phyloP scores from a whole-genome alignment of 1,140 invertebrate species.

The Drosophila navojoa region DNA sequence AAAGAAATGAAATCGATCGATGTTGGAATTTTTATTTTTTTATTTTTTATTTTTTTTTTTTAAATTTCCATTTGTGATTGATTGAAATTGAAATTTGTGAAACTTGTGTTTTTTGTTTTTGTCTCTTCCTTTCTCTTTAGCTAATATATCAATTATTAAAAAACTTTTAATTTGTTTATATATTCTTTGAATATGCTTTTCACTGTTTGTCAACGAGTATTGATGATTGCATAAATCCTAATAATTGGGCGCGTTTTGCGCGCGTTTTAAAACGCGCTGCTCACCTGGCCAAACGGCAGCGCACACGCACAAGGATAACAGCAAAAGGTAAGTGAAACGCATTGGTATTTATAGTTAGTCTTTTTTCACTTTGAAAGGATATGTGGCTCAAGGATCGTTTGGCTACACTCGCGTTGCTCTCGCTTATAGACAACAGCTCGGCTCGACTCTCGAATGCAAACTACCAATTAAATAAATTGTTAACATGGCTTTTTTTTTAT shows the following conservation, averaged over 20 bases:
- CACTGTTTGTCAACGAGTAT: conserved; percentile 6
- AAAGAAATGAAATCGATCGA: conserved; percentile 35
- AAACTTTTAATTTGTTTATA: neutral
- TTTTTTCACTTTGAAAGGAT: conserved; percentile 34
- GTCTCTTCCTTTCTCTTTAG: neutral
- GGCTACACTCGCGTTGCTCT: neutral
- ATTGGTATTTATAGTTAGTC: conserved; percentile 18
- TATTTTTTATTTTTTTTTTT: conserved; percentile 23
- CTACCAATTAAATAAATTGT: conserved; percentile 82
- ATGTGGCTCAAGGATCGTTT: conserved; percentile 9
- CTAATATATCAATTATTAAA: conserved; percentile 1
- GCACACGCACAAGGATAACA: conserved; percentile 44
- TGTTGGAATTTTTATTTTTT: neutral
- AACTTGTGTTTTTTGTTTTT: neutral
- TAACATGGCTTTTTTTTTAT: conserved; percentile 77
- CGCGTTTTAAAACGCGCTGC: conserved; percentile 28
- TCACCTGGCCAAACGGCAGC: conserved; percentile 55
- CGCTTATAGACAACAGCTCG: conserved; percentile 43
- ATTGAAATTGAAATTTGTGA: conserved; percentile 4
- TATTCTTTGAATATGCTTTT: neutral
- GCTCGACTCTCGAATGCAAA: conserved; percentile 62
- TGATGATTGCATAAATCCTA: neutral
- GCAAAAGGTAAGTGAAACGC: conserved; percentile 36
- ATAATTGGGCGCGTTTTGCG: conserved; percentile 12
- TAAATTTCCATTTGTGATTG: conserved; percentile 24